Evolutionary conservation across 2,888 invertebrate species (phyloP), one percentile per base, ranked within the genome.

Genomic region (Agrochola macilenta): DNA sequence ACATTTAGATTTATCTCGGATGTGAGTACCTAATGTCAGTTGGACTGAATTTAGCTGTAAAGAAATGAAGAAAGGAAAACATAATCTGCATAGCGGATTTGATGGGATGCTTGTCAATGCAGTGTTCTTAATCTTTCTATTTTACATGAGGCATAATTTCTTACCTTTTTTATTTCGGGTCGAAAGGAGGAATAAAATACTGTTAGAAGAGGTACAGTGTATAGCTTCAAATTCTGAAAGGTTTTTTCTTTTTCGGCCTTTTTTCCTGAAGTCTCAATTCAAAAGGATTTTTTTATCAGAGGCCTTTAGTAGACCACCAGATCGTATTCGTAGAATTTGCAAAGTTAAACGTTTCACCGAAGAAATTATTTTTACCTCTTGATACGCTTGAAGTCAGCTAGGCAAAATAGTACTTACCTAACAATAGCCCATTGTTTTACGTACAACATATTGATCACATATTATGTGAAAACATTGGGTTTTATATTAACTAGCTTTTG

Each of bases 1-100:
- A 77, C 64, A 64, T 82, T 82, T 64, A 52, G 65, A 65, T 82
- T 60, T 79, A 61, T 70, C 39, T 66, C n/a, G 8, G 35, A 26
- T 79, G 11, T 43, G 57, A 66, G 60, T 66, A 7, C n/a, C 12
- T 54, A 23, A 35, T n/a, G 23, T 30, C 57, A 20, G 39, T 30
- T 49, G 26, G 17, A 26, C 12, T 61, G 65, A 65, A 49, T 70
- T 79, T n/a, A n/a, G 46, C 4, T 64, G n/a, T 20, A 79, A 79
- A 64, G 20, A 58, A 58, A 66, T 14, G 39, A 39, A 39, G 17
- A 23, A 26, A 72, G 12, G 26, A 72, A 54, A 23, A 54, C 8
- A 17, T 54, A 2, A 17, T 30, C 4, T 52, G 11, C 3, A 14
- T n/a, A 30, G 0, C 12, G 5, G 8, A 39, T 58, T 23, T 23